Percentiles rank a stretch among this genome's conserved stretches.
Evolutionary conservation across 2,113 vertebrate genomes (phyloP).

Genomic region (Vanacampus margaritifer): DNA sequence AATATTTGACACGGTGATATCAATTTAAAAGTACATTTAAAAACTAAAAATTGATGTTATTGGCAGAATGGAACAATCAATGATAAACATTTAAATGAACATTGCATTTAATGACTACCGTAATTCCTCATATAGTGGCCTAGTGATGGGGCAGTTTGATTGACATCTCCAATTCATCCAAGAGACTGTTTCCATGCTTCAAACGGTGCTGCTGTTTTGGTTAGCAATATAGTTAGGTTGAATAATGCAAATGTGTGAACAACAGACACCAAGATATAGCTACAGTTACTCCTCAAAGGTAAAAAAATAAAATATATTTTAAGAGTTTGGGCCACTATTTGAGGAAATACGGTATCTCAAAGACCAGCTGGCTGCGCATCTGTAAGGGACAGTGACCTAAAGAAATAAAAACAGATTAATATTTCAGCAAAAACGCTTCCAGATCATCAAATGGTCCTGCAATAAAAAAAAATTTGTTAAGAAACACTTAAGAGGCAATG

Average conservation of each 20-base stretch:
- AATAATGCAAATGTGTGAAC: neutral
- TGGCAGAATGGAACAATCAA: neutral
- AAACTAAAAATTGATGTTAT: neutral
- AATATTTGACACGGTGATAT: neutral
- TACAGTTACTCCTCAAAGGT: neutral
- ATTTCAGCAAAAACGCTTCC: conserved; percentile 5
- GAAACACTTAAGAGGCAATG: neutral
- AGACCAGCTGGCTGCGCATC: neutral
- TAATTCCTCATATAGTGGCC: conserved; percentile 4
- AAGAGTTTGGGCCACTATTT: neutral
- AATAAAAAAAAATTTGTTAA: conserved; percentile 1
- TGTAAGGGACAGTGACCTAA: conserved; percentile 30
- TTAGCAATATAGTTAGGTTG: neutral
- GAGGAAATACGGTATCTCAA: neutral
- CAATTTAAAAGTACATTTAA: too few relatives aligned
- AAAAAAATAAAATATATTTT: neutral
- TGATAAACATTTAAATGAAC: neutral
- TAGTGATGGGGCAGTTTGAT: neutral
- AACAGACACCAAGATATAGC: neutral
- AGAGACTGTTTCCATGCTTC: neutral
- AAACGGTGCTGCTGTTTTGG: neutral
- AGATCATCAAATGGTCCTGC: conserved; percentile 22
- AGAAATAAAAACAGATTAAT: conserved; percentile 22
- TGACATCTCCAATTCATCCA: neutral
- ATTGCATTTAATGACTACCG: neutral